phyloP scores from a whole-genome alignment of 2,888 invertebrate genomes.

The Zonitis immaculata region DNA sequence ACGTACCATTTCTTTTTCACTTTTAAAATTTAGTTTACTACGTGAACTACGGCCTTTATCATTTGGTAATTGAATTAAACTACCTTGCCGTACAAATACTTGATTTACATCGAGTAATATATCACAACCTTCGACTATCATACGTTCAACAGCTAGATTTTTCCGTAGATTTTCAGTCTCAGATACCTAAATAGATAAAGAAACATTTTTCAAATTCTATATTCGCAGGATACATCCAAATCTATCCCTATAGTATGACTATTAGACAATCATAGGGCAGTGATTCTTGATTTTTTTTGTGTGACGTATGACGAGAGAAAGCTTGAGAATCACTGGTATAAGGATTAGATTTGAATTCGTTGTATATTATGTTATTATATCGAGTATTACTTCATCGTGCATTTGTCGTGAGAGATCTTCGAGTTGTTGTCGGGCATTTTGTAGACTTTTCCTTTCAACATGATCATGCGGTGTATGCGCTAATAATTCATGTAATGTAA shows the following conservation, averaged over 20 bases:
- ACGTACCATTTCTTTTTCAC: constrained; percentile 65
- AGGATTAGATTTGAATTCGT: no score
- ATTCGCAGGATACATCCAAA: no score
- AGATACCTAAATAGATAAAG: constrained; percentile 78
- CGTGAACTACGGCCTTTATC: constrained; percentile 57
- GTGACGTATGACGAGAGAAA: no score
- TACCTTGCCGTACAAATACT: constrained; percentile 87
- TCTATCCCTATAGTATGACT: no score
- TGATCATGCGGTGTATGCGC: constrained; percentile 93
- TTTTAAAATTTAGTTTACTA: constrained; percentile 59
- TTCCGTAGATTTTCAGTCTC: constrained; percentile 89
- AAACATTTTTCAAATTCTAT: no score
- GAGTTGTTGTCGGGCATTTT: constrained; percentile 80
- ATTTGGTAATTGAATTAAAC: constrained; percentile 66
- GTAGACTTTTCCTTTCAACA: constrained; percentile 83
- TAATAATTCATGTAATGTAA: constrained; percentile 82
- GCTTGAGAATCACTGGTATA: no score
- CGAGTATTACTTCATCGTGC: constrained; percentile 81
- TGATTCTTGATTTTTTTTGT: no score
- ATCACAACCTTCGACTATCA: constrained; percentile 93
- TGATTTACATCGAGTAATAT: constrained; percentile 89
- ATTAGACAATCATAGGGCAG: no score
- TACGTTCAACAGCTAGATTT: constrained; percentile 85
- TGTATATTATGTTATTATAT: no score
- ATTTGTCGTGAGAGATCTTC: constrained; percentile 82